phyloP scores from a whole-genome alignment of 2,888 invertebrate species.

The Dryomyza anilis region DNA sequence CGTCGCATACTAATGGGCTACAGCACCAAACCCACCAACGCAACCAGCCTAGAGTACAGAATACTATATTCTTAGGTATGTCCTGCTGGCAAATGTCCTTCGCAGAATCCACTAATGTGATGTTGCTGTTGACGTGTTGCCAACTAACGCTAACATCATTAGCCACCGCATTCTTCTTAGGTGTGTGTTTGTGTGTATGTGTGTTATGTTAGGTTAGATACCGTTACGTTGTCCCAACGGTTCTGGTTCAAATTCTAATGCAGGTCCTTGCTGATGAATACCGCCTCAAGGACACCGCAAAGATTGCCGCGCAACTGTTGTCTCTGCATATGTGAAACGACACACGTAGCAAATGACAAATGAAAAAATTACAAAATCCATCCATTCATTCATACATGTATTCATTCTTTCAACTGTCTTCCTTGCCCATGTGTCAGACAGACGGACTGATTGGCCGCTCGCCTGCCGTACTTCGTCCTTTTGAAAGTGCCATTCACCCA shows the following conservation, averaged over 20 bases:
- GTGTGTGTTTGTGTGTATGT: too few relatives aligned
- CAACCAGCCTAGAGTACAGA: too few relatives aligned
- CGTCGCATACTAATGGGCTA: conserved; percentile 34
- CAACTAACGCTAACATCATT: neutral
- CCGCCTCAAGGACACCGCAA: too few relatives aligned
- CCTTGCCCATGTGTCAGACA: too few relatives aligned
- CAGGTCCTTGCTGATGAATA: too few relatives aligned
- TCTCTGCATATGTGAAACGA: conserved; percentile 28
- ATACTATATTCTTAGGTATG: too few relatives aligned
- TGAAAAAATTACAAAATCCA: conserved; percentile 8
- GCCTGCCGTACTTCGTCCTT: neutral
- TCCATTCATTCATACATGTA: neutral
- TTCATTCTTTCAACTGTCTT: too few relatives aligned
- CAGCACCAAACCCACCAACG: neutral
- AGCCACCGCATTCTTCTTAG: too few relatives aligned
- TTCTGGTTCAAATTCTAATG: too few relatives aligned
- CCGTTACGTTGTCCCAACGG: too few relatives aligned
- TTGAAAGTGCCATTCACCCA: neutral
- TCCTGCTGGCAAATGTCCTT: neutral
- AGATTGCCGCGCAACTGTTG: too few relatives aligned
- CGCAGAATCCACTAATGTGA: neutral
- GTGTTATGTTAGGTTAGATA: too few relatives aligned
- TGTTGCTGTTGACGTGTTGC: neutral
- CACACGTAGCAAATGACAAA: conserved; percentile 34
- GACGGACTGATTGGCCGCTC: neutral